Evolutionary conservation across 2,888 invertebrate species (phyloP).

Genomic region (Geotrupes spiniger): DNA sequence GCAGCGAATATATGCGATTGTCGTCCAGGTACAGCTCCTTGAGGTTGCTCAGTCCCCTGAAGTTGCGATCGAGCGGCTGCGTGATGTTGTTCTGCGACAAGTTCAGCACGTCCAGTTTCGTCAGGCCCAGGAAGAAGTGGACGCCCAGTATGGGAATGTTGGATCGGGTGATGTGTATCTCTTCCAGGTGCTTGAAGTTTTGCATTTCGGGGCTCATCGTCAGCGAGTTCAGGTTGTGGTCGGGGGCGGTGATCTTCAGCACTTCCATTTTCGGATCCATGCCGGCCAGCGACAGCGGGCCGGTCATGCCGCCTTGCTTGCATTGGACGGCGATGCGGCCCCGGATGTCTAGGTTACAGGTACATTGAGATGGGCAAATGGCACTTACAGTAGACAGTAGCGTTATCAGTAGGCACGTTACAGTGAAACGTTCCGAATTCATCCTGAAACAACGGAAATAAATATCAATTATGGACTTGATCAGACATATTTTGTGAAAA

Average conservation of each 20-base stretch:
- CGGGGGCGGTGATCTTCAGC: slow-evolving; percentile 66
- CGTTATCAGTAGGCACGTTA: slow-evolving; percentile 22
- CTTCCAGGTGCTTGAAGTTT: slow-evolving; percentile 57
- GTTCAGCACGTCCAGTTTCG: slow-evolving; percentile 58
- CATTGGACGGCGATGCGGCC: slow-evolving; percentile 61
- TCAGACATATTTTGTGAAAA: too few species aligned
- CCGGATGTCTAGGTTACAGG: slow-evolving; percentile 56
- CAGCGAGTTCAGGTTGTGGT: slow-evolving; percentile 58
- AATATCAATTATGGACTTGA: too few species aligned
- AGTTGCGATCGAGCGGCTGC: slow-evolving; percentile 68
- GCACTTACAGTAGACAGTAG: slow-evolving; percentile 26
- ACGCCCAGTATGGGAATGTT: slow-evolving; percentile 77
- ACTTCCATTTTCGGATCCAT: slow-evolving; percentile 61
- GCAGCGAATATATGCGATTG: slow-evolving; percentile 73
- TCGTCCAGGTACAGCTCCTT: slow-evolving; percentile 70
- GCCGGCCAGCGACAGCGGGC: slow-evolving; percentile 59
- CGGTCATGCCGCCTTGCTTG: slow-evolving; percentile 60
- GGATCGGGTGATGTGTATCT: slow-evolving; percentile 73
- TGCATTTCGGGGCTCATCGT: slow-evolving; percentile 71
- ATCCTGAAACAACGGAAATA: slow-evolving; percentile 23
- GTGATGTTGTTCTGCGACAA: slow-evolving; percentile 75
- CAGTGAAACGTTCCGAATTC: slow-evolving; percentile 26
- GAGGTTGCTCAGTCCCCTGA: slow-evolving; percentile 70
- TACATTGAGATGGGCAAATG: slow-evolving; percentile 65
- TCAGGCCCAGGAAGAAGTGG: slow-evolving; percentile 75